Evolutionary conservation across 2,888 invertebrate genomes (phyloP), one percentile per base, ranked within the genome.

Genomic region (Nematopogon swammerdamellus): DNA sequence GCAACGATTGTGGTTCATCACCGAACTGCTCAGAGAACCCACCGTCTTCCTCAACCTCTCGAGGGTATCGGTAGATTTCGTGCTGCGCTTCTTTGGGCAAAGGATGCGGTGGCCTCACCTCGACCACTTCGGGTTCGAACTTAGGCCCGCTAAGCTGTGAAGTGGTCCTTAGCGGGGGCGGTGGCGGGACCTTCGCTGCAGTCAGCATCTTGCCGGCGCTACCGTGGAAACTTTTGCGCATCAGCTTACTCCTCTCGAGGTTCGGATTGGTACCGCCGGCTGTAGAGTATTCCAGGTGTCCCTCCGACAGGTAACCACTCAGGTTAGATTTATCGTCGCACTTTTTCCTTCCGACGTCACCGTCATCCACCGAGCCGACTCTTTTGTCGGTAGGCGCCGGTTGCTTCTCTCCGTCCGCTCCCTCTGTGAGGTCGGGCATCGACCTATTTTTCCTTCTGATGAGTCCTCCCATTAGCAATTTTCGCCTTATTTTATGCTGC

Each of bases 401-500:
- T 47, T 77, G 70, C 44, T 59, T 66, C 47, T 79, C 82, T 10
- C 73, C 84, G 56, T 82, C 82, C 47, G 87, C 88, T 1, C 88
- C 89, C 65, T 94, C 94, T 0, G 94, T 88, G 47, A 95, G 75
- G 73, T 95, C 95, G 1, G 95, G 95, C 92, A 95, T 92, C 50
- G 93, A 93, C 56, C 94, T 82, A 63, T 95, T 95, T 66, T 95
- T 95, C 25, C 94, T 81, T 53, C 91, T 84, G 49, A 95, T 93
- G 49, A 95, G 72, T 2, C 94, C 94, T 14, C 94, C 94, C 93
- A 95, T 94, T 6, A 95, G 64, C 2, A 94, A 68, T 67, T 94
- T 94, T 60, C 94, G 81, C 20, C 94, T 80, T 45, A 95, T 92
- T 72, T 94, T 94, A 62, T 95, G 95, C 63, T 94, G 94, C 57